These are phyloP conservation scores for Nothoprocta pentlandii DNA, from an alignment of 2,113 vertebrate genomes.

Conservation along the genomic window DNA sequence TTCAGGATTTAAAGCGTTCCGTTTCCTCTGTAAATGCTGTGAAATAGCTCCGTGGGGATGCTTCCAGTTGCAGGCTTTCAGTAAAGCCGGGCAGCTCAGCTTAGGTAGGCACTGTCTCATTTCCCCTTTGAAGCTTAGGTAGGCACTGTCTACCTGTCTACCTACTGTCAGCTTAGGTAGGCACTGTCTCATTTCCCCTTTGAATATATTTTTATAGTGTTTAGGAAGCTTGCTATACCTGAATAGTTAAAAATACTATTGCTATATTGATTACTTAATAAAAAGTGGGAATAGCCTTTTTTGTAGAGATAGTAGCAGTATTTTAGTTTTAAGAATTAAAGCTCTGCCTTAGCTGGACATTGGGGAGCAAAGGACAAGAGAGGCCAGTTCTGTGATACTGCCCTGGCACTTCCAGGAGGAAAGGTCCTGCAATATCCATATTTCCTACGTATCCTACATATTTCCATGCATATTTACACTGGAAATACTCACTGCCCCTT, in stretches of 20 bases:
- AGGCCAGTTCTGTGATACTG: not conserved
- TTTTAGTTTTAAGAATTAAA: conserved; percentile 4
- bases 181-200: not conserved
- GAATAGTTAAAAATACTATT: not conserved
- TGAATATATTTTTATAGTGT: not conserved
- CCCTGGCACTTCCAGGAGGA: not conserved
- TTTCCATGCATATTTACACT: accelerated
- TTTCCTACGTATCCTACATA: no score
- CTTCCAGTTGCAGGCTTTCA: not conserved
- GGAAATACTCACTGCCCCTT: not conserved
- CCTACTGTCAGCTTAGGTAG: no score
- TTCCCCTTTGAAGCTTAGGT: not conserved
- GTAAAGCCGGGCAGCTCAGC: not conserved
- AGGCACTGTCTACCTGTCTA: no score
- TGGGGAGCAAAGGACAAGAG: not conserved
- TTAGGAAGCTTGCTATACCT: not conserved
- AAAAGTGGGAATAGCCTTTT: not conserved
- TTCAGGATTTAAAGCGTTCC: not conserved
- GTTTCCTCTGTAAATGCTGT: not conserved
- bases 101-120: not conserved
- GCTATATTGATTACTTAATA: not conserved
- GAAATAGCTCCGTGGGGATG: not conserved
- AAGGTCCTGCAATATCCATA: no score
- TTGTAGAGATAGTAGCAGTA: not conserved
- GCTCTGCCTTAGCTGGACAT: not conserved